Evolutionary conservation across 92 coral and sea anemone genomes (phyloP).

Genomic region (Umimayanthus kanabou): DNA sequence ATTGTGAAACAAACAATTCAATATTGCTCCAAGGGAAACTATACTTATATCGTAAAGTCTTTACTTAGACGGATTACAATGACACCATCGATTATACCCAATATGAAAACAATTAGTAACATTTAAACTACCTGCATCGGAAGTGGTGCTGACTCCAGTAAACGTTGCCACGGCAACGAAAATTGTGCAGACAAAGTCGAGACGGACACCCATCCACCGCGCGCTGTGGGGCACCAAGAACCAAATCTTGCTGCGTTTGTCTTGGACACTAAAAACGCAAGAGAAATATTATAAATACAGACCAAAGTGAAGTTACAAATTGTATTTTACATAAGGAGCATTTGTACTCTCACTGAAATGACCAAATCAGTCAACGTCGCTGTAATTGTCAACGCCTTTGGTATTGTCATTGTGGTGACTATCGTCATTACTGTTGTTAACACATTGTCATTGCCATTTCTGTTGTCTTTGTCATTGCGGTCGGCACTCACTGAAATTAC

Average conservation of each 20-base stretch:
- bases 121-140: constrained; percentile 74
- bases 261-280: constrained; percentile 68
- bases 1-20: neutral
- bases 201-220: constrained; percentile 93
- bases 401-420: neutral
- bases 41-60: no score
- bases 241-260: constrained; percentile 90
- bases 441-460: neutral
- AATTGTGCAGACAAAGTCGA: constrained; percentile 87
- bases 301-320: neutral
- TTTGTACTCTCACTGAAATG: neutral
- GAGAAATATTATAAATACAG: neutral
- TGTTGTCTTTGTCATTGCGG: no score
- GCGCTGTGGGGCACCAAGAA: constrained; percentile 94
- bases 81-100: neutral
- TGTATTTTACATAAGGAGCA: neutral
- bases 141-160: constrained; percentile 76
- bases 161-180: constrained; percentile 85
- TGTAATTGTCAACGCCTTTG: neutral
- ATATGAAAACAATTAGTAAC: neutral
- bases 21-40: neutral
- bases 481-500: no score
- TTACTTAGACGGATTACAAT: neutral
- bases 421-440: neutral
- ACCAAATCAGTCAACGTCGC: neutral